Evolutionary conservation across 2,113 vertebrate genomes (phyloP).

Genomic region (Etheostoma spectabile): DNA sequence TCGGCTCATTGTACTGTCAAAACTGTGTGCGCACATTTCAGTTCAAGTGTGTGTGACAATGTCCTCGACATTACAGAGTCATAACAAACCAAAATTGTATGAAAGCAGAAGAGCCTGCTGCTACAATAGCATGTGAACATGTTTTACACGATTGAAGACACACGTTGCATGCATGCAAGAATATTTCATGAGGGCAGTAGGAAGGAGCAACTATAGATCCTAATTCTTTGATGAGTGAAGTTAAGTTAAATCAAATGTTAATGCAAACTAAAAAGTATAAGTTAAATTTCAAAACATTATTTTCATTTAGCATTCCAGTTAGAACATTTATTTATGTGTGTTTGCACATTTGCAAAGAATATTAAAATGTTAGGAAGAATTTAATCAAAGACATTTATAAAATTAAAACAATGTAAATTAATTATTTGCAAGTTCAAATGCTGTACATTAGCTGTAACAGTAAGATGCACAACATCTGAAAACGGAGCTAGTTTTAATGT

Average conservation of each 20-base stretch:
- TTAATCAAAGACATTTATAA: background rate
- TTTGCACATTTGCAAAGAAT: slow-evolving; percentile 24
- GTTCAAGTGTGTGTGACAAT: slow-evolving; percentile 24
- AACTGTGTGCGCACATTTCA: slow-evolving; percentile 42
- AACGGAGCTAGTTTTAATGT: background rate
- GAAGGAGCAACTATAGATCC: slow-evolving; percentile 29
- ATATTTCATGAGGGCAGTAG: slow-evolving; percentile 48
- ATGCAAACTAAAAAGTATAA: slow-evolving; percentile 34
- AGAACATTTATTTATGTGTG: slow-evolving; percentile 27
- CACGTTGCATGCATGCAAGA: slow-evolving; percentile 41
- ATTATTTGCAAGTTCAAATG: background rate
- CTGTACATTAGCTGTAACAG: background rate
- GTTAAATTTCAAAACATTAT: slow-evolving; percentile 24
- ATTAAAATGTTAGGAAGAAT: slow-evolving; percentile 11
- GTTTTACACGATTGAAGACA: slow-evolving; percentile 4
- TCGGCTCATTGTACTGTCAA: slow-evolving; percentile 61
- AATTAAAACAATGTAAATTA: background rate
- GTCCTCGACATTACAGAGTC: slow-evolving; percentile 29
- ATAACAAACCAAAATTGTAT: slow-evolving; percentile 6
- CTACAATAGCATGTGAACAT: slow-evolving; percentile 17
- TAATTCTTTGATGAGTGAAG: slow-evolving; percentile 58
- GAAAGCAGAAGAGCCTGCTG: slow-evolving; percentile 1
- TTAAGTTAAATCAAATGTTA: slow-evolving; percentile 61
- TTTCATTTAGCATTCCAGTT: slow-evolving; percentile 33
- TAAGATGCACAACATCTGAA: background rate